These are phyloP conservation scores for Eugnorisma glareosa DNA, from an alignment of 2,888 invertebrate species.

Conservation along the genomic window DNA sequence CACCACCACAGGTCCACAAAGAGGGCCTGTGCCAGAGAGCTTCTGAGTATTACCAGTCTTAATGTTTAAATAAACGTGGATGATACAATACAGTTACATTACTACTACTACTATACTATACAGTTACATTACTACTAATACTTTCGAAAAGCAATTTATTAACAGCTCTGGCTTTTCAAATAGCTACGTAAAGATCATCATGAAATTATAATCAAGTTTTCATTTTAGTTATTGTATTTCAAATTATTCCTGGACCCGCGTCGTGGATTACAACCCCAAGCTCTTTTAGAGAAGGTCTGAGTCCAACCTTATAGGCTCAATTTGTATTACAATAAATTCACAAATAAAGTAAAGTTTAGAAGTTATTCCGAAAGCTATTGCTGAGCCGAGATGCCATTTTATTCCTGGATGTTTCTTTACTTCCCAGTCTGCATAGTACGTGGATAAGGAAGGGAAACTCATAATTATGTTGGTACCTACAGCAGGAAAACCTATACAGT, in stretches of 20 bases:
- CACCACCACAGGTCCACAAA: background rate
- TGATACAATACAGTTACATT: background rate
- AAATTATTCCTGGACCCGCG: background rate
- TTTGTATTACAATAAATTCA: background rate
- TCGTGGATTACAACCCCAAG: background rate
- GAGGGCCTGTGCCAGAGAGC: background rate
- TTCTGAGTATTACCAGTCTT: background rate
- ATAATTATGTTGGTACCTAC: too few species aligned
- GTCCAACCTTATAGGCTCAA: background rate
- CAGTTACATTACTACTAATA: background rate
- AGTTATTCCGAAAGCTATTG: background rate
- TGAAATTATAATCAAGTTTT: background rate
- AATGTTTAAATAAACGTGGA: background rate
- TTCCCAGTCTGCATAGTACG: background rate
- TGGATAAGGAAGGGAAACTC: background rate
- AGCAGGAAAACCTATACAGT: background rate
- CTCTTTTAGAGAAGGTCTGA: background rate
- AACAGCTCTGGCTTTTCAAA: constrained; percentile 22
- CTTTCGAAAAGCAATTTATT: constrained; percentile 20
- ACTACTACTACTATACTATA: too few species aligned
- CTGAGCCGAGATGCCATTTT: background rate
- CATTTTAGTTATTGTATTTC: background rate
- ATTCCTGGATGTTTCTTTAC: background rate
- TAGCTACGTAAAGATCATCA: constrained; percentile 3
- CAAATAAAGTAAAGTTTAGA: background rate